Base-by-base conservation (phyloP, 2,113 vertebrate genomes). In the Propithecus coquereli region DNA sequence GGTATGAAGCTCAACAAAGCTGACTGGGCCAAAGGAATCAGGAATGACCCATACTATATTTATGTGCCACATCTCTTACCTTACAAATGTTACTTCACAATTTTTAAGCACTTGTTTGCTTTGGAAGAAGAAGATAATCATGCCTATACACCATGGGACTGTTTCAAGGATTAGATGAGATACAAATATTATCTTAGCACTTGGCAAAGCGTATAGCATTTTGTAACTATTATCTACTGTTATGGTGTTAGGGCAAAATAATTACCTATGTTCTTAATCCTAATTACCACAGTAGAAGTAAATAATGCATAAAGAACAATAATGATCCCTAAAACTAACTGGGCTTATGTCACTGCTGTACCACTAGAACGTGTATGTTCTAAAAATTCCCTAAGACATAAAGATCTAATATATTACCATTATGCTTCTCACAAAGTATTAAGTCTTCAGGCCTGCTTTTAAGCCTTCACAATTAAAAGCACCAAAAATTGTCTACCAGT, bases 31-130 rank as follows among this genome's bases (percentile, higher is more conserved):
- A 63, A 63, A 63, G 25, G 59, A 63, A 30, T 63, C 59, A 63
- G 25, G 11, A 63, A 27, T 63, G 11, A 27, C 61, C 61, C 61
- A 63, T 63, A 63, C 11, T 27, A 13, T 63, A 63, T 63, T 63
- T 27, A 30, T 30, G 61, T 63, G 61, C 61, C 61, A 63, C 61
- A 81, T 70, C n/a, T 59, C 63, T 17, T 70, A 88, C 14, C 34
- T 47, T 11, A 59, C 13, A 43, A 22, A 95, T 91, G 70, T 83
- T 74, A 86, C 32, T 66, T 71, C 65, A 95, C 43, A 91, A 87
- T 77, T 90, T 87, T 87, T 7, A 93, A 45, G n/a, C 63, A 87
- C 23, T 83, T 95, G 16, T 83, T 95, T 79, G n/a, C 22, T 83
- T 34, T 63, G 32, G 54, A 34, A 82, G 66, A 96, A 82, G 5